phyloP scores from a whole-genome alignment of 2,113 vertebrate species.

The Heterotilapia buettikoferi region DNA sequence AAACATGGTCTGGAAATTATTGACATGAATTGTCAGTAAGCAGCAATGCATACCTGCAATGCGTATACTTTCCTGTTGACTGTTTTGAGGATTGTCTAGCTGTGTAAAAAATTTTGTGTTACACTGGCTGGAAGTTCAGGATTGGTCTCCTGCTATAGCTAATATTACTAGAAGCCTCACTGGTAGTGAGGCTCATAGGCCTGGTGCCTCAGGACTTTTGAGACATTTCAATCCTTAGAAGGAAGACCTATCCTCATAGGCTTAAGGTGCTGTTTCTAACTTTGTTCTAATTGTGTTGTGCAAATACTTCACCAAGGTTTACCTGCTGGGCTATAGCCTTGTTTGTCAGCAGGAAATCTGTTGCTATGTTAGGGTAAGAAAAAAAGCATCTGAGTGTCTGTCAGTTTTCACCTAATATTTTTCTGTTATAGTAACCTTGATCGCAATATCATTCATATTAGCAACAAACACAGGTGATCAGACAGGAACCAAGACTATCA shows the following conservation, averaged over 20 bases:
- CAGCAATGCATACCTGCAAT: neutral
- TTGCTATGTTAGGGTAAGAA: neutral
- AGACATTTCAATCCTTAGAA: neutral
- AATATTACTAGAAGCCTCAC: constrained; percentile 30
- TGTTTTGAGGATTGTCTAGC: constrained; percentile 69
- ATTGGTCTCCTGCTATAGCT: neutral
- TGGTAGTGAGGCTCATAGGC: neutral
- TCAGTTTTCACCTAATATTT: neutral
- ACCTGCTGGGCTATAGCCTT: neutral
- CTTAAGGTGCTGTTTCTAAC: neutral
- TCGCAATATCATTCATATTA: neutral
- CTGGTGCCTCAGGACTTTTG: neutral
- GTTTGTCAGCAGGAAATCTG: neutral
- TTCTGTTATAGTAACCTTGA: neutral
- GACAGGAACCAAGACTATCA: neutral
- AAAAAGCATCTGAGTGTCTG: neutral
- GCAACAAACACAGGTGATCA: neutral
- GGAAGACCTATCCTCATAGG: neutral
- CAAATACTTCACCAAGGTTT: neutral
- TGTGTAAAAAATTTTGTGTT: constrained; percentile 53
- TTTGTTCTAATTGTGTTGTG: neutral
- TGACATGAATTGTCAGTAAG: neutral
- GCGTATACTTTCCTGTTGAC: neutral
- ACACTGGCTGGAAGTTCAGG: neutral
- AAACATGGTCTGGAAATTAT: neutral